A percentile compares a stretch with the other conserved stretches of the same genome.
phyloP scores from a whole-genome alignment of 1,140 invertebrate species.

The Tribolium madens region DNA sequence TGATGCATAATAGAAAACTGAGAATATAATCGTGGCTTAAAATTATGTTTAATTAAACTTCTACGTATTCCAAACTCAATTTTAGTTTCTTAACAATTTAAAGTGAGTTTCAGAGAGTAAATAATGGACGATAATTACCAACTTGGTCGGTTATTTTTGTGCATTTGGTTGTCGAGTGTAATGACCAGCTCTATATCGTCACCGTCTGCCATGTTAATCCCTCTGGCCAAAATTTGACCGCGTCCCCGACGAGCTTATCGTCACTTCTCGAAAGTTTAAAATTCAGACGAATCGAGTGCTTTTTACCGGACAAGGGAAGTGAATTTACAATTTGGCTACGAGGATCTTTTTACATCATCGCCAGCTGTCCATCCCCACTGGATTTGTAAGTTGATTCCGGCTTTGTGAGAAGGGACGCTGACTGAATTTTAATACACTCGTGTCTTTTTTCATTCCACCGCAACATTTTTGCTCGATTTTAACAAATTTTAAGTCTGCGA shows the following conservation, averaged over 20 bases:
- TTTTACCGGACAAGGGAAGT: slow-evolving; percentile 65
- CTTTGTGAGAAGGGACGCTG: slow-evolving; percentile 22
- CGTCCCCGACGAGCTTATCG: slow-evolving; percentile 11
- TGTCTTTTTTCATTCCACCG: neutral
- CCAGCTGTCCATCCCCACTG: slow-evolving; percentile 62
- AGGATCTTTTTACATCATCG: slow-evolving; percentile 62
- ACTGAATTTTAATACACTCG: slow-evolving; percentile 12
- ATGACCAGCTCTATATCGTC: neutral
- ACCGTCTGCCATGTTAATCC: slow-evolving; percentile 13
- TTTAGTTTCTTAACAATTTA: neutral
- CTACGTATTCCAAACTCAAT: neutral
- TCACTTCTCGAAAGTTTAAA: slow-evolving; percentile 32
- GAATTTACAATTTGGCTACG: slow-evolving; percentile 63
- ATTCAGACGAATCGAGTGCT: slow-evolving; percentile 51
- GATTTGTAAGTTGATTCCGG: slow-evolving; percentile 63
- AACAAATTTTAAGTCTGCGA: neutral
- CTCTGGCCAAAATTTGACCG: slow-evolving; percentile 21
- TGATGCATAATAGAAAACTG: no score
- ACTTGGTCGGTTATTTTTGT: no score
- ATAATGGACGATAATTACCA: no score
- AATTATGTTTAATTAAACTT: neutral
- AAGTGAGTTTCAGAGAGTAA: neutral
- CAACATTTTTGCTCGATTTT: neutral
- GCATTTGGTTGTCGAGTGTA: neutral
- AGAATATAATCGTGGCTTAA: neutral